Percentiles rank a stretch among this genome's conserved stretches.
These are phyloP conservation scores for Protobothrops flavoviridis DNA, from an alignment of 2,113 vertebrate species.

Conservation along the genomic window DNA sequence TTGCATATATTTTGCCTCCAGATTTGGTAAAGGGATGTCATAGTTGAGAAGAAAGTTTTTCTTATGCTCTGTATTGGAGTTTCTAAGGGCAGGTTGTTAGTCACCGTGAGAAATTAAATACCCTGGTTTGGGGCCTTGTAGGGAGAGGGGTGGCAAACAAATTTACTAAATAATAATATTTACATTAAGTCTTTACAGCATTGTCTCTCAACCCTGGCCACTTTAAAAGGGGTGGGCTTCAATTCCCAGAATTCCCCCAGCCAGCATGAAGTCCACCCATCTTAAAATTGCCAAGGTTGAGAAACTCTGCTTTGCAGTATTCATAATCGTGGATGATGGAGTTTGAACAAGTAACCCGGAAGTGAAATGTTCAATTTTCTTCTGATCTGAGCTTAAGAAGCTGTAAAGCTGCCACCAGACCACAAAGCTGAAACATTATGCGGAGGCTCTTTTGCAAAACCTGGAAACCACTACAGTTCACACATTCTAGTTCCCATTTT, in stretches of 20 bases:
- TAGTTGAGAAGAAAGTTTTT: background rate
- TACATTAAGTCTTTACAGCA: background rate
- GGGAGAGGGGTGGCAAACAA: background rate
- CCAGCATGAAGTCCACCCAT: background rate
- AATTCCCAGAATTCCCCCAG: background rate
- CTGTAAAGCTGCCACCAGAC: background rate
- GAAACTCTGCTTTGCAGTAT: background rate
- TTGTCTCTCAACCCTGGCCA: background rate
- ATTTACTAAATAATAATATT: background rate
- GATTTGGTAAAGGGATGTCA: background rate
- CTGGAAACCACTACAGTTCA: background rate
- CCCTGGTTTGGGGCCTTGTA: background rate
- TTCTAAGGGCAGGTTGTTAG: background rate
- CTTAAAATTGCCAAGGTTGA: background rate
- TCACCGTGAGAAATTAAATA: background rate
- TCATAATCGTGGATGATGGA: background rate
- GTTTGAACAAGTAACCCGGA: background rate
- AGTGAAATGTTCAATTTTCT: background rate
- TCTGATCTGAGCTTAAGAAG: fast-evolving
- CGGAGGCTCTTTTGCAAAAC: background rate
- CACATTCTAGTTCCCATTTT: background rate
- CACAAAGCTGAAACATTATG: fast-evolving
- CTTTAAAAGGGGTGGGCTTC: background rate
- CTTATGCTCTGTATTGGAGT: background rate
- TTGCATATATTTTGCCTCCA: background rate